These are phyloP conservation scores for Tokudaia muenninki DNA, from an alignment of 2,797 vertebrate genomes.

Conservation along the genomic window DNA sequence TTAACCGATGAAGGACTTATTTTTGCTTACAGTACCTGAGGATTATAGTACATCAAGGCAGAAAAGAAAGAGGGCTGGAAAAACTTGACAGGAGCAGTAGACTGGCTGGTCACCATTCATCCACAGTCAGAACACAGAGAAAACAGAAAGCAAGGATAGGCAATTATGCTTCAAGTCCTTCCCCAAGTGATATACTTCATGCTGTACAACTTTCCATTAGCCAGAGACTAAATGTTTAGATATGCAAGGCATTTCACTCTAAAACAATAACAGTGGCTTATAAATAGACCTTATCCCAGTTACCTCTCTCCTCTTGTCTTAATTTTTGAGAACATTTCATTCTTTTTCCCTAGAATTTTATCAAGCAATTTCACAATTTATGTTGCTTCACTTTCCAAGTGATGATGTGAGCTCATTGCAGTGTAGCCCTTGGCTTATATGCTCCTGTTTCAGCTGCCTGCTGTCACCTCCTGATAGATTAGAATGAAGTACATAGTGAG, in stretches of 20 bases:
- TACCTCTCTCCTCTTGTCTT: not conserved
- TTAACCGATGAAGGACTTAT: not conserved
- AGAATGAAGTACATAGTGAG: not conserved
- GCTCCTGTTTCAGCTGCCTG: not conserved
- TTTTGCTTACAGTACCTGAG: not conserved
- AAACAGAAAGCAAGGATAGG: not conserved
- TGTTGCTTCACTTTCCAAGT: not conserved
- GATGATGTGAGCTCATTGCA: not conserved
- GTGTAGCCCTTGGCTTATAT: not conserved
- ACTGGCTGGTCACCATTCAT: not conserved
- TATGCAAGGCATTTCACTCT: not conserved
- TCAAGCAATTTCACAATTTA: not conserved
- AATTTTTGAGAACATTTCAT: not conserved
- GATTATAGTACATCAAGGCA: no score
- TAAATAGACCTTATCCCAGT: not conserved
- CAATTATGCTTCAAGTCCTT: not conserved
- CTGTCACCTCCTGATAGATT: not conserved
- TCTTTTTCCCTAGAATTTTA: slow-evolving; percentile 1
- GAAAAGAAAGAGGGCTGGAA: not conserved
- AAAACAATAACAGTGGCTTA: not conserved
- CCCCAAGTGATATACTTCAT: not conserved
- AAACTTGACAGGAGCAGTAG: not conserved
- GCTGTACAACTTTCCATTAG: not conserved
- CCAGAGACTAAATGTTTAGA: not conserved
- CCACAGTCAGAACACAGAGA: not conserved